Evolutionary conservation across 2,113 vertebrate genomes (phyloP), one percentile per base, ranked within the genome.

Genomic region (Balaenoptera acutorostrata): DNA sequence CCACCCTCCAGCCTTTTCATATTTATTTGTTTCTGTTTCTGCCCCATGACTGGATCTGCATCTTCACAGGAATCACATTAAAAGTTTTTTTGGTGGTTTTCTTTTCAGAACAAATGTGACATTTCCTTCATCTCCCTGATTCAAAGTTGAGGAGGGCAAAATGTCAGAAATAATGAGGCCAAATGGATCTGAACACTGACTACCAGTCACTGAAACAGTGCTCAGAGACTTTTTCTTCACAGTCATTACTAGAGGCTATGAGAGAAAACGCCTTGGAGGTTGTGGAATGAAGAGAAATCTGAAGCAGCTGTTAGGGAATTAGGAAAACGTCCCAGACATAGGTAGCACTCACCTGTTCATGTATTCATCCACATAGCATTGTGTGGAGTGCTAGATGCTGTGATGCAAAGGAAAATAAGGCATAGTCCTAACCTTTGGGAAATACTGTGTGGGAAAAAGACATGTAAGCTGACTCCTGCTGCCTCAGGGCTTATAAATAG

Each of bases 121-220:
- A 93, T 96, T 97, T 97, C 85, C 96, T 93, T 97, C 52, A 83
- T 90, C 68, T 97, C 46, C 44, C 85, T 93, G 82, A 87, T 93
- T 91, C 29, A 66, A 68, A 94, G 27, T 63, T 96, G 44, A 93
- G 77, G 59, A 96, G 82, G 89, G 91, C 44, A 94, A 94, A 97
- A 95, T 95, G 85, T 96, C 88, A 96, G 94, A 97, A 95, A 91
- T 96, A 92, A 90, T 88, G 96, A 97, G 68, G 71, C 71, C 92
- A 92, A 68, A 85, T 95, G 39, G 64, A 95, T 91, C 8, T 75
- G 83, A 94, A 55, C 92, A 96, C 41, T 90, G 68, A 93, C n/a
- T 74, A 78, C 80, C 64, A 96, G 49, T 87, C 88, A 52, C 52
- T 72, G 59, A 90, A 93, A 52, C 64, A 59, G 61, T 83, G 15